phyloP scores from a whole-genome alignment of 2,113 vertebrate genomes.

The Galemys pyrenaicus region DNA sequence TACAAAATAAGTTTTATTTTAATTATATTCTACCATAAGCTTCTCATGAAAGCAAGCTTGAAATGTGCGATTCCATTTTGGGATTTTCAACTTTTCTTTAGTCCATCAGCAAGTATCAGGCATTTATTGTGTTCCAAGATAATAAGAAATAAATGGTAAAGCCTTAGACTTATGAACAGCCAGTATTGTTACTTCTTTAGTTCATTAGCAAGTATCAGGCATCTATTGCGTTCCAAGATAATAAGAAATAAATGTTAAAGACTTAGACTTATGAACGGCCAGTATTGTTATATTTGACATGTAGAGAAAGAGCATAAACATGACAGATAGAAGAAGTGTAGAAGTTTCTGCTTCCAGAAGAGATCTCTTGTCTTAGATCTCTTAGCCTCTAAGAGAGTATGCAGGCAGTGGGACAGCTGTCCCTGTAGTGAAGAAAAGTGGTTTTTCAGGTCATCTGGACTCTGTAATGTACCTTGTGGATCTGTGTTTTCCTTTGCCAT shows the following conservation, averaged over 20 bases:
- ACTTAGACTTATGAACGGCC: background rate
- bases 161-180: background rate
- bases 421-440: background rate
- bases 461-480: background rate
- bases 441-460: background rate
- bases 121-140: background rate
- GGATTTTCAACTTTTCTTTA: slow-evolving; percentile 28
- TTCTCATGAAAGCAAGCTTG: slow-evolving; percentile 17
- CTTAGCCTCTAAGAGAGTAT: background rate
- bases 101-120: slow-evolving; percentile 18
- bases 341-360: background rate
- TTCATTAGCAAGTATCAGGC: slow-evolving; percentile 19
- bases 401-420: background rate
- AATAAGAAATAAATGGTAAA: background rate
- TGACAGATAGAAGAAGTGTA: background rate
- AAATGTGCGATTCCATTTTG: background rate
- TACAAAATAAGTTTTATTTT: slow-evolving; percentile 19
- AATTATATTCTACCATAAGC: slow-evolving; percentile 21
- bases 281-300: background rate
- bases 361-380: background rate
- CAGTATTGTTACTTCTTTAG: background rate
- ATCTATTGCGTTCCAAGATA: background rate
- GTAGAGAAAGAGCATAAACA: background rate
- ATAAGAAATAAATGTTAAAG: background rate
- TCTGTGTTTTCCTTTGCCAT: background rate